Evolutionary conservation across 2,888 invertebrate genomes (phyloP), one percentile per base, ranked within the genome.

Genomic region (Scaeva pyrastri): DNA sequence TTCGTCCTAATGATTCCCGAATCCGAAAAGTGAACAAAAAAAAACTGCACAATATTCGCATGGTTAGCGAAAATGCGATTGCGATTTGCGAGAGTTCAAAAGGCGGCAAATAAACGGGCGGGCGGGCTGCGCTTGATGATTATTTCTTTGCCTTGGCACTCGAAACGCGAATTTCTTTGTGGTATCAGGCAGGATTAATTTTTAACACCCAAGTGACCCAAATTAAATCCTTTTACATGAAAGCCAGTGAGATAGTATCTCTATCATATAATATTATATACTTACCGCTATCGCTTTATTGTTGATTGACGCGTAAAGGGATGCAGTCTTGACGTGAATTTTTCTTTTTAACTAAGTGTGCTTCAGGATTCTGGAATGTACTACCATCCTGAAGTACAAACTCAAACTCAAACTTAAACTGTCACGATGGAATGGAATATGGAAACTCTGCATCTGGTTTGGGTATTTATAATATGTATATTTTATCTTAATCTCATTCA

Each of bases 271-370:
- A 31, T 12, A 5, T 6, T 10, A 45, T 64, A n/a, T n/a, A n/a
- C n/a, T n/a, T n/a, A 66, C 19, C 71, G 56, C 23, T 31, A 31
- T 41, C 39, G 26, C 8, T 41, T n/a, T n/a, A n/a, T 58, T 50
- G 76, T 82, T 86, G 86, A 86, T 86, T 86, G 86, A 86, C 82
- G 82, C 74, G 77, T 60, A 86, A n/a, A 73, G 71, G 74, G 82
- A 82, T 86, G 86, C 64, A 71, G 68, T 71, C 58, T 81, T 77
- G 74, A 82, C 74, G 72, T 77, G 64, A 78, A 64, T 68, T 73
- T 71, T 70, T 84, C n/a, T 75, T 64, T 70, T 31, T 31, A 31
- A 31, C 31, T 80, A 84, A 75, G 75, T 66, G 56, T 68, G 45
- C 77, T 62, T 36, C 23, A 70, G 16, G 48, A 48, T 60, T 52